Conservation (phyloP, 2,113 vertebrate genomes). For the Typhlomys cinereus region DNA sequence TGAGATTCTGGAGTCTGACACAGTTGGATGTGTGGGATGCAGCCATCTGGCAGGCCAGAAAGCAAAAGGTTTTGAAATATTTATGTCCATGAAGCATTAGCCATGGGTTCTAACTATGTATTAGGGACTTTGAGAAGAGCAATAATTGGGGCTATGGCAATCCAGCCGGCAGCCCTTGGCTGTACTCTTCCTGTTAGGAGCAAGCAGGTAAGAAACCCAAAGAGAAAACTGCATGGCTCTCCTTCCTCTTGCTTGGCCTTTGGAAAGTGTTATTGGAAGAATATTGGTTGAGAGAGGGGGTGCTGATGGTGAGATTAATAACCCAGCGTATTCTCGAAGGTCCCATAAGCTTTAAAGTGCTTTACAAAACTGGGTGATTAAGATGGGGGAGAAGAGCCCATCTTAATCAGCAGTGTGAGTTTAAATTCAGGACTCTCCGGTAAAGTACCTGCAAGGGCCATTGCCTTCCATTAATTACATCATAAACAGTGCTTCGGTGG, state of each 20-base stretch:
- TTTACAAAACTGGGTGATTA: constrained; percentile 23
- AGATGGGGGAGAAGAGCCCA: neutral
- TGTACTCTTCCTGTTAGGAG: neutral
- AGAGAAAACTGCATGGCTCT: neutral
- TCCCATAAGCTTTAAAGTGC: neutral
- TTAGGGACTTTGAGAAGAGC: constrained; percentile 25
- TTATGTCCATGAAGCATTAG: constrained; percentile 58
- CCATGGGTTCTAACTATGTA: constrained; percentile 55
- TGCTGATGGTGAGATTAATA: constrained; percentile 35
- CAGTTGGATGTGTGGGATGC: constrained; percentile 65
- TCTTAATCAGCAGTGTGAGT: constrained; percentile 5
- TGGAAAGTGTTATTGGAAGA: neutral
- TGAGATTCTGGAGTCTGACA: constrained; percentile 64
- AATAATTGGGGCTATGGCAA: neutral
- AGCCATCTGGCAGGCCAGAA: constrained; percentile 73
- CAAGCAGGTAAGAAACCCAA: neutral
- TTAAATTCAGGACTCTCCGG: constrained; percentile 31
- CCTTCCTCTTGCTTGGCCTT: neutral
- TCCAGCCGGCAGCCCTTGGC: neutral
- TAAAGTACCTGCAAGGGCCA: constrained; percentile 53
- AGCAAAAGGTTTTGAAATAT: constrained; percentile 70
- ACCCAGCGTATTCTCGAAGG: neutral
- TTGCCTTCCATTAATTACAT: constrained; percentile 54
- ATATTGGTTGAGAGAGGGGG: neutral
- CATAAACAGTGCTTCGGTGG: constrained; percentile 23